Base-by-base conservation (phyloP, 2,888 invertebrate genomes). In the Ceramica pisi region DNA sequence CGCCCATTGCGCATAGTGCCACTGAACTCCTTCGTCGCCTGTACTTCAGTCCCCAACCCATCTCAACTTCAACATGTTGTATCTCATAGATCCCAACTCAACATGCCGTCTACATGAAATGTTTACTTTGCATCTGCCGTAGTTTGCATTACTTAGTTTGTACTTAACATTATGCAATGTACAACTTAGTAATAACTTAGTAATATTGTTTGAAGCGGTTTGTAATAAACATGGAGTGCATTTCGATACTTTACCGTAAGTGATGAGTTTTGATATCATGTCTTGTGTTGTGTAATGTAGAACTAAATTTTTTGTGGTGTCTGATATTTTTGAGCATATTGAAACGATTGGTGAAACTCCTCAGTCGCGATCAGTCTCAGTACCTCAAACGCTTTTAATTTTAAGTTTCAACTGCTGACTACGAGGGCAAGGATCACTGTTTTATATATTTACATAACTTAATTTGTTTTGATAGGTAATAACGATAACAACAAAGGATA, bases 101-200 rank as follows among this genome's bases (percentile, higher is more conserved):
- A 70, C 71, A 61, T 44, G n/a, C 38, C 8, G 61, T 46, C 51
- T 62, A 63, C 41, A 51, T 35, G 63, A 60, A 71, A 55, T 55
- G 55, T 56, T 75, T 74, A 60, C 59, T 62, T 59, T 53, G 62
- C 55, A 61, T 68, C 77, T 61, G 56, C 51, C 69, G 69, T 57
- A 62, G 61, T 60, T 69, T 38, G 56, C 53, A 46, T 71, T 71
- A 75, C 78, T 78, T 64, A 67, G 71, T 78, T 71, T 60, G 44
- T 61, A 63, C 60, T 64, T 71, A 60, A 53, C 55, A 35, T 55
- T 64, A 48, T 64, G 19, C 19, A 48, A 53, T 41, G 26, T 35
- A 38, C 21, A 63, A 78, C 48, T 62, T 41, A 50, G 48, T 56
- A 35, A 65, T 26, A 63, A 78, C 48, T 62, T 41, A 50, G 48